Evolutionary conservation across 2,797 vertebrate species (phyloP).

Genomic region (Mallotus villosus): DNA sequence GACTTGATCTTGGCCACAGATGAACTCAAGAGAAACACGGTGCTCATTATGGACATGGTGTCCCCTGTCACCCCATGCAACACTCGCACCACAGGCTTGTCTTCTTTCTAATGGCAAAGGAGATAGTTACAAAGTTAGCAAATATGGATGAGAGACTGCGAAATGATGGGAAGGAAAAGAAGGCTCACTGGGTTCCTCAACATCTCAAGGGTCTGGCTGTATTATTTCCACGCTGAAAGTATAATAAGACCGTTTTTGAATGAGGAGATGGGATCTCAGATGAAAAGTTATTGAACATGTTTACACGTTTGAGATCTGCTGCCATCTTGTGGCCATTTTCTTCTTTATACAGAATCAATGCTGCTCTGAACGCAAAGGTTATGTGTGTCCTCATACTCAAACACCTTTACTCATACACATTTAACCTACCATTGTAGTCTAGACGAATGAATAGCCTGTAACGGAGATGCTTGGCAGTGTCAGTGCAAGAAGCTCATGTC

Average conservation of each 20-base stretch:
- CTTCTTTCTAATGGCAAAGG: conserved; percentile 64
- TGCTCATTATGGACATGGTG: conserved; percentile 63
- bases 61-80: conserved; percentile 74
- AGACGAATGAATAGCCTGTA: too few species aligned
- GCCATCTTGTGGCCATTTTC: conserved; percentile 26
- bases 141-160: not conserved
- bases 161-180: not conserved
- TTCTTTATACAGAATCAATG: not conserved
- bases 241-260: not conserved
- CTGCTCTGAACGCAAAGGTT: too few species aligned
- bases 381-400: too few species aligned
- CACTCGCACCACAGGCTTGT: conserved; percentile 68
- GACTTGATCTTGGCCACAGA: conserved; percentile 71
- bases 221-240: not conserved
- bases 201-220: not conserved
- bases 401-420: too few species aligned
- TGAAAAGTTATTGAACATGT: too few species aligned
- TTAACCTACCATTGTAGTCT: too few species aligned
- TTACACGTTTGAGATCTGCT: conserved; percentile 24
- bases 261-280: not conserved
- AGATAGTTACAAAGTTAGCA: not conserved
- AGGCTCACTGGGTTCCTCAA: not conserved
- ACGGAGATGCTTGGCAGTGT: too few species aligned
- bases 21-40: conserved; percentile 50
- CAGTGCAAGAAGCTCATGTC: too few species aligned